Evolutionary conservation across 2,888 invertebrate species (phyloP).

Genomic region (Agriopis aurantiaria): DNA sequence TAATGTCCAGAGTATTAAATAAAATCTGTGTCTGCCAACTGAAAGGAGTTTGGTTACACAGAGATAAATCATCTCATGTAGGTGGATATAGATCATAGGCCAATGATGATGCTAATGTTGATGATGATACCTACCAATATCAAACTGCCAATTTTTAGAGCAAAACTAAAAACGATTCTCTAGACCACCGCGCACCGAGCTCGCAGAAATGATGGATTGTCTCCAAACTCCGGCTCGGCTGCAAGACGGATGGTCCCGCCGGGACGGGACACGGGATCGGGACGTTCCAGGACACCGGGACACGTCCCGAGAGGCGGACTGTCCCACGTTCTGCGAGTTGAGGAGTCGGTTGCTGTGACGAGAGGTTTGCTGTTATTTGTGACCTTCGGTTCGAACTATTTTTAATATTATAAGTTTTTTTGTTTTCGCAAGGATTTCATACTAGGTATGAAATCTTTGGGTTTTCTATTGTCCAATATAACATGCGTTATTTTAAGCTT

Average conservation of each 20-base stretch:
- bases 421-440: no score
- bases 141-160: slow-evolving; percentile 14
- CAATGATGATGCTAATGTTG: no score
- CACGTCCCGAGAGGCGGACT: slow-evolving; percentile 32
- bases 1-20: no score
- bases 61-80: no score
- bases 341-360: slow-evolving; percentile 15
- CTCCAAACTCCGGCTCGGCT: slow-evolving; percentile 15
- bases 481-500: no score
- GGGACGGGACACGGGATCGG: slow-evolving; percentile 31
- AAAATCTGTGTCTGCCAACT: no score
- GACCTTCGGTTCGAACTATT: neutral
- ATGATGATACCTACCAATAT: neutral
- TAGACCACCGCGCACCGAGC: neutral
- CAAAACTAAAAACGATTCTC: slow-evolving; percentile 19
- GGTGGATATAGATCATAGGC: no score
- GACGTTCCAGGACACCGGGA: slow-evolving; percentile 18
- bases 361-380: neutral
- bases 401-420: no score
- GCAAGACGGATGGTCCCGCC: slow-evolving; percentile 41
- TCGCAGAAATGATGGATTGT: slow-evolving; percentile 32
- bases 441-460: no score
- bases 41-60: no score
- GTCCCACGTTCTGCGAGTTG: slow-evolving; percentile 25
- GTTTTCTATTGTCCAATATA: no score